phyloP scores from a whole-genome alignment of 2,888 invertebrate genomes.

The Sympetrum striolatum region DNA sequence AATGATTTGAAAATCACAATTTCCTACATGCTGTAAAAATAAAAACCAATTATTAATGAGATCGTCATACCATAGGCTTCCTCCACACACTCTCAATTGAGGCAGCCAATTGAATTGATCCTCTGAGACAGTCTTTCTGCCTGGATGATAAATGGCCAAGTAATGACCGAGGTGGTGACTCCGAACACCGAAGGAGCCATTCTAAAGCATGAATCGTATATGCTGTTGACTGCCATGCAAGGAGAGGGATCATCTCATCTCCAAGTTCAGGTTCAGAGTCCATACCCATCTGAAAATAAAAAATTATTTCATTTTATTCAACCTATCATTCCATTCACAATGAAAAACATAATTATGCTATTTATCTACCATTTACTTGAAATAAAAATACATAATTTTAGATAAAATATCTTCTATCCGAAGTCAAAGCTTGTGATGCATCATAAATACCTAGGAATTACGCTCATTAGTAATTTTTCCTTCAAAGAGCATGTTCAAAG shows the following conservation, averaged over 20 bases:
- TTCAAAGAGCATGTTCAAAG: too few species aligned
- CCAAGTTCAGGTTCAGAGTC: conserved; percentile 12
- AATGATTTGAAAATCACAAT: background rate
- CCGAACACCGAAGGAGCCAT: conserved; percentile 71
- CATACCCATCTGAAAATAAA: conserved; percentile 1
- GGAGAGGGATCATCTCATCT: conserved; percentile 23
- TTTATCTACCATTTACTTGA: too few species aligned
- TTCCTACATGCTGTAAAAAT: background rate
- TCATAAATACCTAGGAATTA: too few species aligned
- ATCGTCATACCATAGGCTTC: background rate
- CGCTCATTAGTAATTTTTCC: too few species aligned
- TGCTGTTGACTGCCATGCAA: conserved; percentile 74
- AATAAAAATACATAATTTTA: too few species aligned
- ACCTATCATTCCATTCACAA: too few species aligned
- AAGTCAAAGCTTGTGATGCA: too few species aligned
- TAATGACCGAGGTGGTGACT: conserved; percentile 66
- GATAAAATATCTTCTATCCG: too few species aligned
- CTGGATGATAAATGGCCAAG: conserved; percentile 79
- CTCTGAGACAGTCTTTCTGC: conserved; percentile 72
- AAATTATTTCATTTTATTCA: background rate
- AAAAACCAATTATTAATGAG: too few species aligned
- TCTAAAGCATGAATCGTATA: conserved; percentile 82
- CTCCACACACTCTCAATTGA: conserved; percentile 21
- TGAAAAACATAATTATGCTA: too few species aligned
- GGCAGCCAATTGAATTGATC: background rate